Evolutionary conservation across 2,113 vertebrate genomes (phyloP).

Genomic region (Phalacrocorax aristotelis): DNA sequence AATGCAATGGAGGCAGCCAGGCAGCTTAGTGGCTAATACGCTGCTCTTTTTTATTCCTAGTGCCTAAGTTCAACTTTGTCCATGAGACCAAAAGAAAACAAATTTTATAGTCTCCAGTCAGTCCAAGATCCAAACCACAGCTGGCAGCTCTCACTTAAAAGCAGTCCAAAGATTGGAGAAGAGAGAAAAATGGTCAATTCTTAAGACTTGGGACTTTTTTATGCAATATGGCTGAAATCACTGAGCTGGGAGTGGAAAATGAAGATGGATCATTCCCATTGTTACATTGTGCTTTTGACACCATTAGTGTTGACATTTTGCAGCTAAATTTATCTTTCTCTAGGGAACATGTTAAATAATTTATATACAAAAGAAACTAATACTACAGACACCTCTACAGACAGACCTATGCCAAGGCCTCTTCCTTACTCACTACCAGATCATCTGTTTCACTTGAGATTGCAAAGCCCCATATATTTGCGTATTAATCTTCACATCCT

Average conservation of each 20-base stretch:
- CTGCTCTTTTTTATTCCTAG: not conserved
- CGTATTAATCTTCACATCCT: not conserved
- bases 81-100: conserved; percentile 55
- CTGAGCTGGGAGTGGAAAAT: not conserved
- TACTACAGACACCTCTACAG: not conserved
- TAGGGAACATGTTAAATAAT: not conserved
- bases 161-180: not conserved
- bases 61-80: conserved; percentile 18
- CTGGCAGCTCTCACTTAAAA: conserved; percentile 26
- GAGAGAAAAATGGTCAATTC: not conserved
- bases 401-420: not conserved
- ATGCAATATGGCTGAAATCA: not conserved
- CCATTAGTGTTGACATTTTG: not conserved
- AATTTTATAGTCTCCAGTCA: conserved; percentile 23
- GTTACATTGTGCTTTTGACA: not conserved
- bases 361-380: not conserved
- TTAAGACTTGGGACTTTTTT: not conserved
- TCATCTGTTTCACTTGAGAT: not conserved
- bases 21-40: conserved; percentile 33
- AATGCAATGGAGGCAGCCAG: conserved; percentile 50
- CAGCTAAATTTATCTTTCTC: not conserved
- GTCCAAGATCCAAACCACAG: conserved; percentile 28
- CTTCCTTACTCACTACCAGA: not conserved
- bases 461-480: not conserved
- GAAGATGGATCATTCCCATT: not conserved